Percentiles rank a stretch among this genome's conserved stretches.
phyloP scores from a whole-genome alignment of 1,140 invertebrate genomes.

The Camponotus pennsylvanicus region DNA sequence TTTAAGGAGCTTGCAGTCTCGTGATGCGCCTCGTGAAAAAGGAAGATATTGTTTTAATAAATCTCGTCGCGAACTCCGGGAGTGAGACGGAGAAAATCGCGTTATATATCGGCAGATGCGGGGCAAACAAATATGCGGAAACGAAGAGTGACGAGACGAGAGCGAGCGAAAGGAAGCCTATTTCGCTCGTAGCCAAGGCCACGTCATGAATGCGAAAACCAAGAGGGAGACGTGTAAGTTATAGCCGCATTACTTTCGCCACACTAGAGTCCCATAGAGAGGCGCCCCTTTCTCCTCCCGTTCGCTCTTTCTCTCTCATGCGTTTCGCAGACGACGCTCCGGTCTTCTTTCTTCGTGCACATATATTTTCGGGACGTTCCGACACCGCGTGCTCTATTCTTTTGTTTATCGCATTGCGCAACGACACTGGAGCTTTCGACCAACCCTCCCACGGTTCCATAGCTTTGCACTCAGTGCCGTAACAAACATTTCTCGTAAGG shows the following conservation, averaged over 20 bases:
- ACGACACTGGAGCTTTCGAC: slow-evolving; percentile 26
- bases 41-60: slow-evolving; percentile 32
- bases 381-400: slow-evolving; percentile 31
- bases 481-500: slow-evolving; percentile 4
- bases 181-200: slow-evolving; percentile 51
- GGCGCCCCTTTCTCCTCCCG: neutral
- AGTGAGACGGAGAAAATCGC: slow-evolving; percentile 39
- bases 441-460: slow-evolving; percentile 36
- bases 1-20: slow-evolving; percentile 17
- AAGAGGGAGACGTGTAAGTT: slow-evolving; percentile 58
- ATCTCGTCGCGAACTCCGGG: neutral
- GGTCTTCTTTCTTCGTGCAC: neutral
- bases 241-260: slow-evolving; percentile 70
- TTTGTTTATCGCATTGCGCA: slow-evolving; percentile 59
- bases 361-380: slow-evolving; percentile 38
- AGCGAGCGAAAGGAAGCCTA: slow-evolving; percentile 35
- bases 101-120: slow-evolving; percentile 6
- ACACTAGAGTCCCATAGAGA: slow-evolving; percentile 32
- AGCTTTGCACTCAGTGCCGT: neutral
- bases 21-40: slow-evolving; percentile 2
- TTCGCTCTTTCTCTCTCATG: neutral
- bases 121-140: slow-evolving; percentile 13
- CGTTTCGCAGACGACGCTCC: neutral
- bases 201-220: slow-evolving; percentile 70
- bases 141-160: slow-evolving; percentile 31